These are phyloP conservation scores for Choristoneura rosaceana DNA, from an alignment of 2,888 invertebrate species.

Conservation along the genomic window DNA sequence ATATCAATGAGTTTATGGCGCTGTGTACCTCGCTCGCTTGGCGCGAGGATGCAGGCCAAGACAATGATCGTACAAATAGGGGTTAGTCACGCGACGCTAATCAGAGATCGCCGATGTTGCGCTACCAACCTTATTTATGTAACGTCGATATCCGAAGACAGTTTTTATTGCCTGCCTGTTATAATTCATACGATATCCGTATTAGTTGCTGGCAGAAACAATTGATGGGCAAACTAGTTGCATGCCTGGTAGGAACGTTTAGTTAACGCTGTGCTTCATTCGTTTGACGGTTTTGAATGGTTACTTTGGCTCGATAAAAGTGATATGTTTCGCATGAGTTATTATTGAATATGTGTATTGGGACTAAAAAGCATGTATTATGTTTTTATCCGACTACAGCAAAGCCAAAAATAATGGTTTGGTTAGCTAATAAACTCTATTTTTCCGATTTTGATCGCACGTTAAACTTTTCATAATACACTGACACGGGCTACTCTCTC, in stretches of 20 bases:
- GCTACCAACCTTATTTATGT: slow-evolving; percentile 80
- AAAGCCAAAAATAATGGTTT: too few species aligned
- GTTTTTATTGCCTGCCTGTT: slow-evolving; percentile 69
- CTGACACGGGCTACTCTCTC: too few species aligned
- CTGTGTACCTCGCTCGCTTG: slow-evolving; percentile 72
- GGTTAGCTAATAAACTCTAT: too few species aligned
- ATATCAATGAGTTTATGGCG: slow-evolving; percentile 48
- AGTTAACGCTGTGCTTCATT: background rate
- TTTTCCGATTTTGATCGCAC: too few species aligned
- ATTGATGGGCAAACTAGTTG: background rate
- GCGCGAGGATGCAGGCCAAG: slow-evolving; percentile 73
- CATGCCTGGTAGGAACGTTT: background rate
- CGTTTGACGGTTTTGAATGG: too few species aligned
- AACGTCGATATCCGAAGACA: slow-evolving; percentile 72
- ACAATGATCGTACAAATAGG: slow-evolving; percentile 84
- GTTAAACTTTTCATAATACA: too few species aligned
- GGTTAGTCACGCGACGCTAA: slow-evolving; percentile 81
- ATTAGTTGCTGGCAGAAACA: slow-evolving; percentile 41
- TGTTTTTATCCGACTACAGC: too few species aligned
- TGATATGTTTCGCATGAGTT: too few species aligned
- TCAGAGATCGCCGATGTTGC: slow-evolving; percentile 77
- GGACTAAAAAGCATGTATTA: too few species aligned
- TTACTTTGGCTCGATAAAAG: too few species aligned
- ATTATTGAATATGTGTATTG: too few species aligned
- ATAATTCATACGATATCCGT: slow-evolving; percentile 65